Percentiles rank a stretch among this genome's conserved stretches.
These are phyloP conservation scores for Hyperoplus lanceolatus DNA, from an alignment of 2,797 vertebrate genomes.

Conservation along the genomic window DNA sequence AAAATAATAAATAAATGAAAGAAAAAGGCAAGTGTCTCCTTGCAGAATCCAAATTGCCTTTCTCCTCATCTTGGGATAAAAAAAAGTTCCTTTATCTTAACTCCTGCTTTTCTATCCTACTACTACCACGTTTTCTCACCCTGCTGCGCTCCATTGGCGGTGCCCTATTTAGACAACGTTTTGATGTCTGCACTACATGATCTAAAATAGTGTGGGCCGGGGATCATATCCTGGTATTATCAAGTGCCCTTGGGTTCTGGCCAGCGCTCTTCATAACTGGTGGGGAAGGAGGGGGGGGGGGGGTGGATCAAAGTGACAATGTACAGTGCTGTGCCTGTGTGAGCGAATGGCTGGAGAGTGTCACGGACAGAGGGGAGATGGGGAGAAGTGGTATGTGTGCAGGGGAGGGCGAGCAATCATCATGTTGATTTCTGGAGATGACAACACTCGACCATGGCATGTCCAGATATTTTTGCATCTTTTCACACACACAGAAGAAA, in stretches of 20 bases:
- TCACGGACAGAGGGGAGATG: constrained; percentile 28
- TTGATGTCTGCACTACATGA: constrained; percentile 76
- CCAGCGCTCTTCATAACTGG: constrained; percentile 76
- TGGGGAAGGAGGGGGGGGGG: constrained; percentile 41
- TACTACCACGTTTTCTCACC: constrained; percentile 44
- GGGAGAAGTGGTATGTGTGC: constrained; percentile 17
- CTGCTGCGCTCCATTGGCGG: constrained; percentile 56
- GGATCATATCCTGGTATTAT: constrained; percentile 82
- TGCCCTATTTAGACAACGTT: constrained; percentile 75
- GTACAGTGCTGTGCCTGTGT: constrained; percentile 65
- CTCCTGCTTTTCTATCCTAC: constrained; percentile 48
- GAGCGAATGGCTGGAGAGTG: constrained; percentile 62
- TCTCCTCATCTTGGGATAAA: constrained; percentile 31
- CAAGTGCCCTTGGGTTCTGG: constrained; percentile 70
- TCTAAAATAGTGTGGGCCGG: constrained; percentile 66
- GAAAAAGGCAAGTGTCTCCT: constrained; percentile 57
- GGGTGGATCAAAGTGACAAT: constrained; percentile 76
- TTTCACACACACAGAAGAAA: background rate
- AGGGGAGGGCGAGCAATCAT: constrained; percentile 6
- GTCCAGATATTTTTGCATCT: constrained; percentile 13
- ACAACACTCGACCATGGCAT: constrained; percentile 1
- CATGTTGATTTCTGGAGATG: constrained; percentile 17
- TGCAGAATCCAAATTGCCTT: constrained; percentile 77
- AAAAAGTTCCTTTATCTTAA: constrained; percentile 68
- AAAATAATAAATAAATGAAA: constrained; percentile 34